Percentiles rank a stretch among this genome's conserved stretches.
phyloP scores from a whole-genome alignment of 1,140 invertebrate genomes.

The Drosophila jambulina region DNA sequence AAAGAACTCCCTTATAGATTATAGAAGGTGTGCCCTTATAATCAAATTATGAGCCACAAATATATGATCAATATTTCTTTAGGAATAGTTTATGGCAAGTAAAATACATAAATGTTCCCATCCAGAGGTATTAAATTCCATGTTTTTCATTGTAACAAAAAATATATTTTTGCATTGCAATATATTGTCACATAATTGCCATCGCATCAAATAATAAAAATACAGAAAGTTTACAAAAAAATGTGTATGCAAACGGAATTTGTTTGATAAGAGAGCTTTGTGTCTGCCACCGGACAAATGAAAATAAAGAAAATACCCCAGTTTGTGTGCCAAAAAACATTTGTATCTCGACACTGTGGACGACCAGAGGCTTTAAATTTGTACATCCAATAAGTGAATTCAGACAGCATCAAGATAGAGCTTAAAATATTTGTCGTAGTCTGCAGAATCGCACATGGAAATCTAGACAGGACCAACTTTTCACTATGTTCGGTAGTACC shows the following conservation, averaged over 20 bases:
- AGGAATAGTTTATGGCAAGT: neutral
- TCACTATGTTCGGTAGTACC: constrained; percentile 17
- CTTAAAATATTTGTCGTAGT: constrained; percentile 47
- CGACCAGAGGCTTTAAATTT: constrained; percentile 26
- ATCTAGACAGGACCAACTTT: constrained; percentile 34
- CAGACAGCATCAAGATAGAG: constrained; percentile 43
- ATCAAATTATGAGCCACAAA: neutral
- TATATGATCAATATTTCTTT: constrained; percentile 1
- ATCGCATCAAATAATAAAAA: neutral
- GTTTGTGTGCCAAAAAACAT: constrained; percentile 5
- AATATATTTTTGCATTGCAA: constrained; percentile 1
- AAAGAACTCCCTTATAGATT: neutral
- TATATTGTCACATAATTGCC: constrained; percentile 8
- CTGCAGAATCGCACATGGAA: constrained; percentile 25
- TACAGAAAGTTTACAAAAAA: neutral
- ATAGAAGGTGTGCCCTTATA: too few relatives aligned
- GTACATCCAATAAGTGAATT: constrained; percentile 46
- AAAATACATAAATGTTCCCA: neutral
- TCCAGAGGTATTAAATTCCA: neutral
- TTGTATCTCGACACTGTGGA: constrained; percentile 27
- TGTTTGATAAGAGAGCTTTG: constrained; percentile 32
- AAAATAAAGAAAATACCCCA: constrained; percentile 3
- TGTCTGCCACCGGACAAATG: constrained; percentile 2
- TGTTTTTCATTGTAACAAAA: constrained; percentile 8
- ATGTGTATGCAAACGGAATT: neutral